These are phyloP conservation scores for Chironomus tentans DNA, from an alignment of 2,888 invertebrate species.

Conservation along the genomic window DNA sequence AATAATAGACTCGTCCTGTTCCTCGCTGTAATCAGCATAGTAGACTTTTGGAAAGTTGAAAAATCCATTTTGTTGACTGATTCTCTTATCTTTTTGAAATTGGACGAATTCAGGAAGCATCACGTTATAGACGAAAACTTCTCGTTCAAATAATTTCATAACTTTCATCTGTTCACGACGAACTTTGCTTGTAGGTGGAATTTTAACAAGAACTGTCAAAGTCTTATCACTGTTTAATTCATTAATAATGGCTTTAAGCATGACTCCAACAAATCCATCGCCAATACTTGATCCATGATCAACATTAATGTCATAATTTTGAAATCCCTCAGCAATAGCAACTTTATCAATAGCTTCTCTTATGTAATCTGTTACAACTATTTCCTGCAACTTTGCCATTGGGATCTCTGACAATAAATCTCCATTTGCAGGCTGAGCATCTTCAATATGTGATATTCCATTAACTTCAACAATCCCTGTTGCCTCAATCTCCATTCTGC, in stretches of 20 bases:
- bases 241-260: constrained; percentile 20
- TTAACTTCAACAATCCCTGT: background rate
- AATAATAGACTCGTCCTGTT: constrained; percentile 21
- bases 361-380: constrained; percentile 14
- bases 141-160: constrained; percentile 27
- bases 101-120: constrained; percentile 27
- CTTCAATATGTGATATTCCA: background rate
- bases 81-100: constrained; percentile 26
- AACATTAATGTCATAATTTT: background rate
- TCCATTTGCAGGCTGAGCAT: no score
- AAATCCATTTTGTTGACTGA: constrained; percentile 20
- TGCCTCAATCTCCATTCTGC: background rate
- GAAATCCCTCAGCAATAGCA: constrained; percentile 27
- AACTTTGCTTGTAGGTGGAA: constrained; percentile 24
- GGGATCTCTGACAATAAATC: background rate
- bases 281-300: constrained; percentile 23
- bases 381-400: background rate
- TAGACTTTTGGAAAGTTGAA: constrained; percentile 27
- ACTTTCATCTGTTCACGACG: background rate
- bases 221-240: background rate
- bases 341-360: constrained; percentile 12
- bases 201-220: constrained; percentile 25
- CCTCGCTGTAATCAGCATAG: constrained; percentile 19
- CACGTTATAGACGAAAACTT: constrained; percentile 27
- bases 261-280: constrained; percentile 27